These are phyloP conservation scores for Leucozona laternaria DNA, from an alignment of 2,888 invertebrate genomes.

Conservation along the genomic window DNA sequence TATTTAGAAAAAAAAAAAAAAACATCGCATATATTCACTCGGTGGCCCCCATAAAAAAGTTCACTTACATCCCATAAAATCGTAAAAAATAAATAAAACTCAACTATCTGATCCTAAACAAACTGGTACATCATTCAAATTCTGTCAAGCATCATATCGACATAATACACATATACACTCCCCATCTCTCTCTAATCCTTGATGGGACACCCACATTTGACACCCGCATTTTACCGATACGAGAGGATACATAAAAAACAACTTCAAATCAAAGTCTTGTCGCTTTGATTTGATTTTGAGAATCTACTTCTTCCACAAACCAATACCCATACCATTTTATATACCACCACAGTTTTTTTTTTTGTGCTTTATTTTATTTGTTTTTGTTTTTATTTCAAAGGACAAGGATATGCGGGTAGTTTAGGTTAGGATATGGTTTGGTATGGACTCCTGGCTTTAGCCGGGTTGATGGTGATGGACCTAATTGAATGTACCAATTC, in stretches of 20 bases:
- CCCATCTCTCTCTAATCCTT: slow-evolving; percentile 17
- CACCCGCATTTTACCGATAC: slow-evolving; percentile 63
- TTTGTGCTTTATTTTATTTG: slow-evolving; percentile 1
- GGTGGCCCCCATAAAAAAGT: neutral
- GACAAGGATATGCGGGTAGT: slow-evolving; percentile 43
- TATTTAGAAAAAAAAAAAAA: neutral
- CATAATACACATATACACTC: neutral
- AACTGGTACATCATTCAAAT: slow-evolving; percentile 49
- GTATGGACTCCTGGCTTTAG: neutral
- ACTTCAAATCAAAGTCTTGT: slow-evolving; percentile 62
- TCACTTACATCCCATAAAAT: slow-evolving; percentile 23
- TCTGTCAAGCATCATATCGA: slow-evolving; percentile 1
- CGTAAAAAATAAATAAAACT: slow-evolving; percentile 12
- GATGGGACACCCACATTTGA: slow-evolving; percentile 57
- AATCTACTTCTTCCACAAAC: slow-evolving; percentile 29
- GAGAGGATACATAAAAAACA: slow-evolving; percentile 9
- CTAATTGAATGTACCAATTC: slow-evolving; percentile 70
- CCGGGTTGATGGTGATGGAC: slow-evolving; percentile 49
- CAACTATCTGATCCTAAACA: slow-evolving; percentile 31
- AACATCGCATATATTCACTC: neutral
- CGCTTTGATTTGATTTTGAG: slow-evolving; percentile 66
- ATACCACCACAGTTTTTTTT: slow-evolving; percentile 28
- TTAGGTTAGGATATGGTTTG: neutral
- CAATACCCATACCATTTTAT: neutral
- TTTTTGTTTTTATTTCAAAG: slow-evolving; percentile 14